Base-by-base conservation (phyloP, 2,113 vertebrate genomes). In the Hemibagrus wyckioides region DNA sequence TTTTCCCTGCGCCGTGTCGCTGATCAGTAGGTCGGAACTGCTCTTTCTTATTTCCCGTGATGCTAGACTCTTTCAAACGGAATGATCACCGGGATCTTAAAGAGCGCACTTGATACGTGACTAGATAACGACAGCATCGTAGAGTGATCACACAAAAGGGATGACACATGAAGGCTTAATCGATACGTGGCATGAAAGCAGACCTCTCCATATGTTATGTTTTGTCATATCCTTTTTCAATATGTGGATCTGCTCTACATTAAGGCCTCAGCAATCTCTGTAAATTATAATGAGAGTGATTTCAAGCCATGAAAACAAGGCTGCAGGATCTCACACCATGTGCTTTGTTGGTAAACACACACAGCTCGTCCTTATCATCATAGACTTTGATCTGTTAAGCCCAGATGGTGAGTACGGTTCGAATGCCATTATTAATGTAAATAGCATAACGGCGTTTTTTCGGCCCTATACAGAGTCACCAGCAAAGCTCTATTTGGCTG, bases 171-270 rank as follows among this genome's bases (percentile, higher is more conserved):
- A 57, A 76, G 69, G 14, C 3, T 33, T 36, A 39, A 65, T 54
- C 6, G 30, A 54, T 39, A 67, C 5, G 21, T 61, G 36, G 28
- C 52, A 48, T 76, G 10, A 85, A 48, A 61, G 41, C 36, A 19
- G 83, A 79, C 30, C 59, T 19, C 19, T 61, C 39, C 25, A 61
- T 48, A 44, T 36, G 76, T 56, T 50, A 63, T 56, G 76, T 56
- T 50, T 63, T 56, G 30, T 56, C 76, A 77, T 21, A 33, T 33
- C 21, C 30, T 56, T 54, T n/a, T 61, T 65, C 57, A 11, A 28
- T 21, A 85, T 15, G 21, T 39, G 84, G 28, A 50, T 23, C 84
- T 36, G 84, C 83, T 59, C 6, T 57, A 39, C 67, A n/a, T 57
- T 59, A 59, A 85, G 52, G 33, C 23, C 19, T 7, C n/a, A 13